Evolutionary conservation across 53 echinoderm and acorn worm species (phyloP).

Genomic region (Echinometra lucunter): DNA sequence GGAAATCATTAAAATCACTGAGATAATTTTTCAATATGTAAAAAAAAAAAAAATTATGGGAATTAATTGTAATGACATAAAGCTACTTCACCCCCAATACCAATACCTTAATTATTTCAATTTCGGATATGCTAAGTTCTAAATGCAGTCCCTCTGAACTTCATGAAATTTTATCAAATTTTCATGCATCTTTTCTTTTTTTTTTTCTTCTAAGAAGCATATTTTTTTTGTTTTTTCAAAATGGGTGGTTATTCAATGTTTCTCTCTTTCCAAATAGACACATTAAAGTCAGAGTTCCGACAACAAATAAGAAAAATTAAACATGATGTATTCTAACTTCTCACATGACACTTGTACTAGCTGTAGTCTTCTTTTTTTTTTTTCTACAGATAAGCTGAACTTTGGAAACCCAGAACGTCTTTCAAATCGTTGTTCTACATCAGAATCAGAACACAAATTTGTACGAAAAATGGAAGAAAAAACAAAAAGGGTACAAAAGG

Average conservation of each 20-base stretch:
- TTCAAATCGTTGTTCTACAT: constrained; percentile 6
- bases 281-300: not conserved
- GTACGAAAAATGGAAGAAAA: not conserved
- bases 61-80: too few relatives aligned
- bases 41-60: too few relatives aligned
- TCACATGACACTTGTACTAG: constrained; percentile 44
- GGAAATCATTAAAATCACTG: not conserved
- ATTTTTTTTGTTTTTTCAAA: not conserved
- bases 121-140: constrained; percentile 33
- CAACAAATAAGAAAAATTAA: not conserved
- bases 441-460: constrained; percentile 40
- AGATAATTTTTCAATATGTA: too few relatives aligned
- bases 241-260: not conserved
- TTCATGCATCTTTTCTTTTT: not conserved
- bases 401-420: constrained; percentile 50
- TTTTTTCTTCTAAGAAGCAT: not conserved
- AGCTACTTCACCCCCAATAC: too few relatives aligned
- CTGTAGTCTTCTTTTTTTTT: not conserved
- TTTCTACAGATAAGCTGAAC: not conserved
- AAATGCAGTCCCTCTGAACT: not conserved
- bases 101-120: not conserved
- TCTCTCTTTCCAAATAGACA: not conserved
- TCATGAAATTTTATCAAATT: not conserved
- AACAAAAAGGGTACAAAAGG: not conserved
- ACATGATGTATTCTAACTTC: not conserved